Evolutionary conservation across 2,113 vertebrate species (phyloP).

Genomic region (Oreotrochilus melanogaster): DNA sequence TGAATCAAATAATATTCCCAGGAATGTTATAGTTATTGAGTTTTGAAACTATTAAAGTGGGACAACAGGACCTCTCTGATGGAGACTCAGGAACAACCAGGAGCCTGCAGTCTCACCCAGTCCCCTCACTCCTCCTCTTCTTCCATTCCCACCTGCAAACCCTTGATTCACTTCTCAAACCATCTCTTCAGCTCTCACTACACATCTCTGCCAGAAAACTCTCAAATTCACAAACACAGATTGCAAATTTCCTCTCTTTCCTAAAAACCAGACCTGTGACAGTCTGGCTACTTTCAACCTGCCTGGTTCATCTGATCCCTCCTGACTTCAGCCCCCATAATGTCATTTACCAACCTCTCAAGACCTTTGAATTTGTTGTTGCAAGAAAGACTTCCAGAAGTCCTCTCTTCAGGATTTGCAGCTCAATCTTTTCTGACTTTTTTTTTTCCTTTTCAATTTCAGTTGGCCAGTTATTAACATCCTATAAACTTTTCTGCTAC

Average conservation of each 20-base stretch:
- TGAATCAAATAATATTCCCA: neutral
- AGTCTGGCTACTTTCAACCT: neutral
- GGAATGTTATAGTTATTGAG: neutral
- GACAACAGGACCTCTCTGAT: neutral
- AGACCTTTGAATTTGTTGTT: neutral
- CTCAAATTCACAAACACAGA: neutral
- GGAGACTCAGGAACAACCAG: neutral
- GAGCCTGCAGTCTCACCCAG: neutral
- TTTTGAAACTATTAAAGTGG: neutral
- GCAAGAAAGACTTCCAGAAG: neutral
- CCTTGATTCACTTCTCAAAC: neutral
- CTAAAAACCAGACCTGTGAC: neutral
- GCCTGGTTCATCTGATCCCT: neutral
- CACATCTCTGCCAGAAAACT: neutral
- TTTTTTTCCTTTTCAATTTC: neutral
- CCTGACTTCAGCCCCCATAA: neutral
- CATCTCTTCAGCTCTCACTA: neutral
- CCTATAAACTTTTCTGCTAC: neutral
- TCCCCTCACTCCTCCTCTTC: neutral
- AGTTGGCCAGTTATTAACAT: neutral
- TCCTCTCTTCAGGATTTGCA: neutral
- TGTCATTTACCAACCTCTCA: neutral
- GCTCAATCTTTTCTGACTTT: neutral
- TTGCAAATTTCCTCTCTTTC: neutral
- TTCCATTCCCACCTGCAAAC: neutral